Evolutionary conservation across 2,888 invertebrate species (phyloP), one percentile per base, ranked within the genome.

Genomic region (Acrobasis suavella): DNA sequence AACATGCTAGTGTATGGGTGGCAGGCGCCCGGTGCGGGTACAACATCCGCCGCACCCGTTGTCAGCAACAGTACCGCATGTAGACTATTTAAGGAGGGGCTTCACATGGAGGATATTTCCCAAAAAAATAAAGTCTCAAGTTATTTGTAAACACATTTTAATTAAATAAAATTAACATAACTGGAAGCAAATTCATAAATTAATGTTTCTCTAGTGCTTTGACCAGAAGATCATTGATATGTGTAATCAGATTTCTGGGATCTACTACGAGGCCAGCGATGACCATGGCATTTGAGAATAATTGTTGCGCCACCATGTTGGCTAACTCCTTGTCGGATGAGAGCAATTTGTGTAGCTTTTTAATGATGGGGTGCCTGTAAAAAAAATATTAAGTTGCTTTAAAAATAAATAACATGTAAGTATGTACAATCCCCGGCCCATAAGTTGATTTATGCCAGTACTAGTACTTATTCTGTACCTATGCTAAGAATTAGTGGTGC

Each of bases 261-360:
- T 99, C 98, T 82, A 98, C 96, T 1, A 98, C 94, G 39, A 99
- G 93, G 10, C 99, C 99, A 50, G 99, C 99, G 6, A 96, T 96
- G 10, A 98, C 97, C 97, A 99, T 97, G 0, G 98, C 97, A 84
- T 98, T 98, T 64, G 96, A 95, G 83, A 98, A 99, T 50, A 99
- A 84, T 93, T 98, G 99, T 80, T 97, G 95, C 0, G 96, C 95
- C 9, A 99, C 92, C 74, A 98, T 93, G 70, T 95, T 94, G 0
- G 97, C 98, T 65, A 99, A 89, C 71, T 96, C 95, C 39, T 95
- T 94, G 86, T 99, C 96, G 32, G 92, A 93, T 17, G 93, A 93
- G 64, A 94, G 95, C 64, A 99, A 87, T 73, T 95, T 94, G 79
- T 95, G 93, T 56, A 99, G 92, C 86, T 98, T 98, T 80, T 96